Evolutionary conservation across 1,140 invertebrate species (phyloP).

Genomic region (Cryptotermes secundus): DNA sequence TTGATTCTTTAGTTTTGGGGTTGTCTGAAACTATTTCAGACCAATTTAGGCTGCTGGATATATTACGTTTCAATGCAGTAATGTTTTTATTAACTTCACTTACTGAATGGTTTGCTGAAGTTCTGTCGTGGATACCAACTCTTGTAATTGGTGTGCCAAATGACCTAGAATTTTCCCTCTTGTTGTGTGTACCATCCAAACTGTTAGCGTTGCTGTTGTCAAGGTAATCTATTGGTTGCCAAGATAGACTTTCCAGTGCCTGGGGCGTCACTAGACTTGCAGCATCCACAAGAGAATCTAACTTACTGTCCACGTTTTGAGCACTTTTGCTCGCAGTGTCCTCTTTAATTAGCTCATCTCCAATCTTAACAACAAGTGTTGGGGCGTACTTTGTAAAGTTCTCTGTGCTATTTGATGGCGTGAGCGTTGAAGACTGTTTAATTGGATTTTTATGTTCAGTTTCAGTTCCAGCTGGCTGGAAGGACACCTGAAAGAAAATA

Average conservation of each 20-base stretch:
- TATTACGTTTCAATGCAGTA: background rate
- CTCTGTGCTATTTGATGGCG: background rate
- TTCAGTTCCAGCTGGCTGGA: background rate
- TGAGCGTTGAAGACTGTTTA: background rate
- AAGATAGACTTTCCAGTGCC: background rate
- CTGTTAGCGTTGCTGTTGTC: slow-evolving; percentile 22
- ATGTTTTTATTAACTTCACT: background rate
- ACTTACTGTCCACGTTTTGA: background rate
- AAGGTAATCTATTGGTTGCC: slow-evolving; percentile 23
- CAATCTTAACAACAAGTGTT: slow-evolving; percentile 10
- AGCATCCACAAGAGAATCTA: slow-evolving; percentile 4
- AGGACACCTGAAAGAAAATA: background rate
- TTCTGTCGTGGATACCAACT: background rate
- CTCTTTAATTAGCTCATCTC: background rate
- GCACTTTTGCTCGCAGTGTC: background rate
- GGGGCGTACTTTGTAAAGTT: background rate
- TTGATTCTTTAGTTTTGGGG: slow-evolving; percentile 14
- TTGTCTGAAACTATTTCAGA: background rate
- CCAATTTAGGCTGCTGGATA: background rate
- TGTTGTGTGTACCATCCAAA: slow-evolving; percentile 15
- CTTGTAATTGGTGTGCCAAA: background rate
- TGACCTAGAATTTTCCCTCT: slow-evolving; percentile 9
- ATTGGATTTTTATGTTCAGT: background rate
- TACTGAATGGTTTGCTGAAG: background rate
- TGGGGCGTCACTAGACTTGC: background rate